Evolutionary conservation across 2,797 vertebrate genomes (phyloP).

Genomic region (Sciurus carolinensis): DNA sequence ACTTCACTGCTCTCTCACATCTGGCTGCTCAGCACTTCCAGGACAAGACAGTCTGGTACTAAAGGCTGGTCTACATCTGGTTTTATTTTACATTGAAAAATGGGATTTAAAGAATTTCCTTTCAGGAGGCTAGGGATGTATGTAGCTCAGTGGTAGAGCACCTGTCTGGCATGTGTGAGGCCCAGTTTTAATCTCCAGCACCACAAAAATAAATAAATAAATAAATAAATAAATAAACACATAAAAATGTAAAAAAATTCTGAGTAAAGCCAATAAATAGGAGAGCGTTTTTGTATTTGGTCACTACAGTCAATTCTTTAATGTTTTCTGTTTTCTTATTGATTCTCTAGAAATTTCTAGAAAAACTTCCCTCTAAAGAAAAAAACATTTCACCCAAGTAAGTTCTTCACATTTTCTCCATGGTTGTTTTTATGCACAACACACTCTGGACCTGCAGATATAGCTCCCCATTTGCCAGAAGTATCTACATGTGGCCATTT

Average conservation of each 20-base stretch:
- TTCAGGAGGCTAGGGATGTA: too few species aligned
- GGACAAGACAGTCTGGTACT: not conserved
- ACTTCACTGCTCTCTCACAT: rapidly evolving
- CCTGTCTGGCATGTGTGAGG: too few species aligned
- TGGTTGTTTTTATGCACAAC: too few species aligned
- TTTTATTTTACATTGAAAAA: constrained; percentile 44
- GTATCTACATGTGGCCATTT: too few species aligned
- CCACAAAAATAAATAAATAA: too few species aligned
- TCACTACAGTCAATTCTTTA: not conserved
- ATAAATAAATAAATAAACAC: too few species aligned
- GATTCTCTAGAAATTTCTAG: constrained; percentile 40
- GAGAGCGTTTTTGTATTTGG: not conserved
- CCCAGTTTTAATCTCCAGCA: too few species aligned
- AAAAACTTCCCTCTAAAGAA: not conserved
- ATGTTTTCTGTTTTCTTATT: not conserved
- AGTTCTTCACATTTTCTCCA: too few species aligned
- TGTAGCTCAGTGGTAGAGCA: too few species aligned
- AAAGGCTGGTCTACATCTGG: not conserved
- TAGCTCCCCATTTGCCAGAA: too few species aligned
- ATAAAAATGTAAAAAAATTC: not conserved
- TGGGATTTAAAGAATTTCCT: not conserved
- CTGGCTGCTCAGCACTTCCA: not conserved
- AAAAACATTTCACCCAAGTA: too few species aligned
- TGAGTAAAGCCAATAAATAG: not conserved
- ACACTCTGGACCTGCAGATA: too few species aligned